These are phyloP conservation scores for Eueremaeus valkanovi DNA, from an alignment of 2,888 invertebrate species.

Conservation along the genomic window DNA sequence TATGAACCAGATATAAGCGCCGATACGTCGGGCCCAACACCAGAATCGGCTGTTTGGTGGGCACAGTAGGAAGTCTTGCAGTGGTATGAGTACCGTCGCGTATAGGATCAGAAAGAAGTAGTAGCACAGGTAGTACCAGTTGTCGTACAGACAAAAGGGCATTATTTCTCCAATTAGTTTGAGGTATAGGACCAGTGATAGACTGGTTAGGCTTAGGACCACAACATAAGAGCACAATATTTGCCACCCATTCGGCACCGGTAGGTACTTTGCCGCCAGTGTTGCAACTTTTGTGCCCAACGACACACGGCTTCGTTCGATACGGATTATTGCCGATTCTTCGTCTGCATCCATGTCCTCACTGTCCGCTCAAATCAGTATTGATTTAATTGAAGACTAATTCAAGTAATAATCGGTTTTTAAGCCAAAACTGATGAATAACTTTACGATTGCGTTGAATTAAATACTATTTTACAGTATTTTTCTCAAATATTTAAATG, in stretches of 20 bases:
- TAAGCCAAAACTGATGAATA: no score
- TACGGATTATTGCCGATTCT: neutral
- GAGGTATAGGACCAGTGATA: neutral
- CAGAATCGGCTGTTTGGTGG: neutral
- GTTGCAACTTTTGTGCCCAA: neutral
- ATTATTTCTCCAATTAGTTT: slow-evolving; percentile 25
- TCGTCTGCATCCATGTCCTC: no score
- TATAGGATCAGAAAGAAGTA: neutral
- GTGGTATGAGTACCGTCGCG: neutral
- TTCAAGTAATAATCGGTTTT: no score
- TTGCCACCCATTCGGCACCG: neutral
- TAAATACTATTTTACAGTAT: no score
- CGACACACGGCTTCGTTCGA: neutral
- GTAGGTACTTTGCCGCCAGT: neutral
- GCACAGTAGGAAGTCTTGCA: neutral
- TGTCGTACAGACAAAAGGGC: slow-evolving; percentile 39
- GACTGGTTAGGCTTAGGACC: neutral
- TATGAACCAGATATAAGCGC: neutral
- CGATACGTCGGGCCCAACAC: neutral
- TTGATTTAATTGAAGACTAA: no score
- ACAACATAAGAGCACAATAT: neutral
- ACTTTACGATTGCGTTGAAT: no score
- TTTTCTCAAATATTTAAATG: no score
- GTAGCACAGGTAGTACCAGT: neutral
- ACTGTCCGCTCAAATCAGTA: no score